A percentile compares a stretch with the other conserved stretches of the same genome.
phyloP scores from a whole-genome alignment of 2,888 invertebrate genomes.

The Hofmannophila pseudospretella region DNA sequence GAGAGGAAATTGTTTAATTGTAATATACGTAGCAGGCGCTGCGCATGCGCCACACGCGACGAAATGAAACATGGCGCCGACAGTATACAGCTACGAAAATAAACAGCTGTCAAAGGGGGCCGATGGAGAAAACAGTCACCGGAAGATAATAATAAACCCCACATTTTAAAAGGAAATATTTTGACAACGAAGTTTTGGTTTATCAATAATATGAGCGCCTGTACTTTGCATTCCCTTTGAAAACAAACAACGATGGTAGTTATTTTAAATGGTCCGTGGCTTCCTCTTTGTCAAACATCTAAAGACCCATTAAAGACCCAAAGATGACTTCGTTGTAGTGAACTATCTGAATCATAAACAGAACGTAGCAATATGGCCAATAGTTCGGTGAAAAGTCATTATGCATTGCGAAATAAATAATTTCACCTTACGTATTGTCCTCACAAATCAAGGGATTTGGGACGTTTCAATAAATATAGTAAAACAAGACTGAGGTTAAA shows the following conservation, averaged over 20 bases:
- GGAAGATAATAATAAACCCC: constrained; percentile 37
- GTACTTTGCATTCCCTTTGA: constrained; percentile 5
- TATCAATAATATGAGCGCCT: constrained; percentile 6
- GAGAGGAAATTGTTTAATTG: constrained; percentile 66
- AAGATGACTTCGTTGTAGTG: too few species aligned
- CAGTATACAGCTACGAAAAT: constrained; percentile 33
- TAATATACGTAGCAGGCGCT: constrained; percentile 44
- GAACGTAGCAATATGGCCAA: too few species aligned
- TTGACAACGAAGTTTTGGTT: constrained; percentile 19
- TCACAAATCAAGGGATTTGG: too few species aligned
- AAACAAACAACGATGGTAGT: not conserved
- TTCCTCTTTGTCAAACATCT: too few species aligned
- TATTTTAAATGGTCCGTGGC: constrained; percentile 1
- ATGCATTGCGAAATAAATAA: too few species aligned
- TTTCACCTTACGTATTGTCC: too few species aligned
- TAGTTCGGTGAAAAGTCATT: too few species aligned
- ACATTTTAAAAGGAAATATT: constrained; percentile 35
- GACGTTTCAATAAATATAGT: too few species aligned
- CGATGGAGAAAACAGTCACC: constrained; percentile 33
- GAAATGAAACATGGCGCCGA: constrained; percentile 28
- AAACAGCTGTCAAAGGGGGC: constrained; percentile 40
- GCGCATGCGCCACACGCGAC: constrained; percentile 31
- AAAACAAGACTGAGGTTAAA: too few species aligned
- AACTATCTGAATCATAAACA: too few species aligned
- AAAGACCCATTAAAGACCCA: too few species aligned